Conservation (phyloP, 1,140 invertebrate species). For the Conus ventricosus region DNA sequence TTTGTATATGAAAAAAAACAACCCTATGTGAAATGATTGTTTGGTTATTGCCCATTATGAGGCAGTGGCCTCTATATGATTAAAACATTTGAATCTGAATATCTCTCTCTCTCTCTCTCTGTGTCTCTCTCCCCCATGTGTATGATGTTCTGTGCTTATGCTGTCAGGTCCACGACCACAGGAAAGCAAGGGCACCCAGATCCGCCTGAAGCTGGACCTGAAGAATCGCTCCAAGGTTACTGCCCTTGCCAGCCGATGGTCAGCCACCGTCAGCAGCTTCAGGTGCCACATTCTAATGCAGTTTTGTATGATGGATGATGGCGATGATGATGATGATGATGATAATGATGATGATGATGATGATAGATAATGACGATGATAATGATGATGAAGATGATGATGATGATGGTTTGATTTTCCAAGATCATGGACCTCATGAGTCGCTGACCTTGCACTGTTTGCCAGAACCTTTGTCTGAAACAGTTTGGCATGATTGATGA, state of each 20-base stretch:
- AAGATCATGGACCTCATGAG: too few relatives aligned
- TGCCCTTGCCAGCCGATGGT: slow-evolving; percentile 18
- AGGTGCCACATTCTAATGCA: background rate
- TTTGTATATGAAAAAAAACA: too few relatives aligned
- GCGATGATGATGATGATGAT: background rate
- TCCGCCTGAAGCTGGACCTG: slow-evolving; percentile 44
- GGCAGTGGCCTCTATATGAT: too few relatives aligned
- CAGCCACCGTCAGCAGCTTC: background rate
- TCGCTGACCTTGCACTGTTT: too few relatives aligned
- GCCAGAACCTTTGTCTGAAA: too few relatives aligned
- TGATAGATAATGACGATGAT: background rate
- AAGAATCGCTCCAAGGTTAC: background rate
- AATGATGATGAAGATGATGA: background rate
- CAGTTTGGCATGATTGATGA: too few relatives aligned
- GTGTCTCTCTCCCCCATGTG: background rate
- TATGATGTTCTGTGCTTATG: too few relatives aligned
- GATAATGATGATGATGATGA: background rate
- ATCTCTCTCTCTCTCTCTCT: background rate
- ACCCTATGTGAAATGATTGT: too few relatives aligned
- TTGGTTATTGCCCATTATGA: too few relatives aligned
- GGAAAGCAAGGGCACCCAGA: slow-evolving; percentile 56
- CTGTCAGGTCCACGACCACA: slow-evolving; percentile 49
- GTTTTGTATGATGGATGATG: background rate
- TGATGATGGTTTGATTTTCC: too few relatives aligned
- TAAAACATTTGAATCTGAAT: too few relatives aligned